Base-by-base conservation (phyloP, 2,888 invertebrate species). In the Drosophila paranaensis region DNA sequence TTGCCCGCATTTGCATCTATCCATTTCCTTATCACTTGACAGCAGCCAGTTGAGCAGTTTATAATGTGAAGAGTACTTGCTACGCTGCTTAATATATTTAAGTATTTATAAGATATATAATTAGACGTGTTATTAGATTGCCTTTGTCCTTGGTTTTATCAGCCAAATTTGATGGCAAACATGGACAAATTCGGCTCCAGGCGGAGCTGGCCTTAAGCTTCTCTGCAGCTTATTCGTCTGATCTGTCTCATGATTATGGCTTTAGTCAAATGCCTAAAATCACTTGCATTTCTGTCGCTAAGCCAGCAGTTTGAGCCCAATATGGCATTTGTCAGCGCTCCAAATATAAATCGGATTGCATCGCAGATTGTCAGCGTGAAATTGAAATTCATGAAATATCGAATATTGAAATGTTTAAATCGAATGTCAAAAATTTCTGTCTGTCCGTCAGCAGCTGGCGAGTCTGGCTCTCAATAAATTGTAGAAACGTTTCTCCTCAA, bases 351-450 rank as follows among this genome's bases (percentile, higher is more conserved):
- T 45, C 54, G 35, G 45, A 60, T 39, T 11, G 35, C 50, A 42
- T 43, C 35, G 53, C 56, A 65, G 42, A 25, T 58, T 74, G 66
- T 60, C 70, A 54, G 48, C 39, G 48, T 30, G 37, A 57, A 60
- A 46, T 51, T 48, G 42, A 64, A 65, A 57, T 68, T 55, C 56
- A 63, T 71, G 62, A 76, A 71, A 71, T 67, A 67, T 76, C 63
- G 46, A 71, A 33, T 33, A 50, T 30, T 71, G 60, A 76, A 71
- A 71, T 67, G 67, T 71, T 67, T 43, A 71, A 76, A 67, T 65
- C 58, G 50, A 71, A 62, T 75, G 75, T 71, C 65, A 65, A 62
- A 65, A 68, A 62, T 70, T 56, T 71, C 54, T 71, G 43, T 40
- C 30, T 42, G 39, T 30, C 30, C 40, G 37, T 33, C 71, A 58